A percentile compares a stretch with the other conserved stretches of the same genome.
Conservation (phyloP, 2,888 invertebrate genomes). For the Polymixis lichenea region DNA sequence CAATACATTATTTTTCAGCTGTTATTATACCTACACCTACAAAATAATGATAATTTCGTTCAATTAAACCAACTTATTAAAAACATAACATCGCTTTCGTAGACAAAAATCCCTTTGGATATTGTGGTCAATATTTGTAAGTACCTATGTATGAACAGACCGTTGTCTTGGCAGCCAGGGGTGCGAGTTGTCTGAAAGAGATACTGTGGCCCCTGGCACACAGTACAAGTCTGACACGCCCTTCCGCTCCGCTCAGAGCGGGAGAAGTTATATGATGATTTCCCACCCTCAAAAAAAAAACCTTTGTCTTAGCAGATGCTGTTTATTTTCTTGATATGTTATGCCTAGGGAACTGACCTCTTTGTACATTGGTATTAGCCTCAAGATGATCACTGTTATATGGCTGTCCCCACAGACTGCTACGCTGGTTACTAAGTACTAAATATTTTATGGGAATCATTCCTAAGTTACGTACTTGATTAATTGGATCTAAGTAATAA, state of each 20-base stretch:
- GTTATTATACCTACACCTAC: not conserved
- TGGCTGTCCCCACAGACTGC: slow-evolving; percentile 10
- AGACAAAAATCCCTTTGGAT: not conserved
- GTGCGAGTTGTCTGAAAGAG: too few species aligned
- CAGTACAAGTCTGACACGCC: too few species aligned
- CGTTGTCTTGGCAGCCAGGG: not conserved
- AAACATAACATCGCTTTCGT: not conserved
- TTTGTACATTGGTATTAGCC: slow-evolving; percentile 27
- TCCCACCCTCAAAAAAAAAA: too few species aligned
- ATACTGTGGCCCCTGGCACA: too few species aligned
- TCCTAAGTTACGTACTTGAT: not conserved
- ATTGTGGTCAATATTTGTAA: not conserved
- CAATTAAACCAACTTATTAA: slow-evolving; percentile 4
- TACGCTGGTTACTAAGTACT: not conserved
- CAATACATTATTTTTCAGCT: not conserved
- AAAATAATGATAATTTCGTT: not conserved
- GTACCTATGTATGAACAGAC: slow-evolving; percentile 10
- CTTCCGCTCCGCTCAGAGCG: too few species aligned
- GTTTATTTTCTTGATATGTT: slow-evolving; percentile 27
- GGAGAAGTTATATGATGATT: too few species aligned
- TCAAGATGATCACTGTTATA: slow-evolving; percentile 25
- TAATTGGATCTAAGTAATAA: not conserved
- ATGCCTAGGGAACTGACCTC: slow-evolving; percentile 34
- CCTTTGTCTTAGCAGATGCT: too few species aligned
- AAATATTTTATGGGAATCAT: slow-evolving; percentile 8